Base-by-base conservation (phyloP, 2,888 invertebrate genomes). In the Drosophila austrosaltans region DNA sequence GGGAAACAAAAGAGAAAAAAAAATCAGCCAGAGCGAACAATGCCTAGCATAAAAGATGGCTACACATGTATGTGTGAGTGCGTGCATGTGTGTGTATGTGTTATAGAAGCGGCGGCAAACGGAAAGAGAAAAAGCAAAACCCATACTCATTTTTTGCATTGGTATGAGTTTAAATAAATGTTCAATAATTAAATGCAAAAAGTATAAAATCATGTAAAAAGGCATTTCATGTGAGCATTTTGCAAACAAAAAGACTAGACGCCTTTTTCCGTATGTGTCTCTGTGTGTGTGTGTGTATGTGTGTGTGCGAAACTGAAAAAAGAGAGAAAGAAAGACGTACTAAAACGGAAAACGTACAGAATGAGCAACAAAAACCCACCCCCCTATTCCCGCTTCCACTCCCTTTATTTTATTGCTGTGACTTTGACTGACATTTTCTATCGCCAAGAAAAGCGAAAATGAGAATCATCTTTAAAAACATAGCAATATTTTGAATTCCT, bases 11-110 rank as follows among this genome's bases (percentile, higher is more conserved):
- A 63, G 69, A 72, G 69, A 30, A 79, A 74, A 81, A 78, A 72
- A 77, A 69, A 72, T 78, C 65, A 40, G 82, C 39, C 79, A 69
- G 76, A 73, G 79, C 76, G 76, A 76, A 78, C 60, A 80, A 78
- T 78, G 89, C 79, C 48, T 77, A 81, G 87, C 88, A 85, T 87
- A 82, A 85, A 84, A 85, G 87, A 89, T 89, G 84, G 84, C 84
- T 87, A 87, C 85, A 77, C 73, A 74, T 79, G 81, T n/a, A 32
- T 61, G 30, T 61, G 28, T 60, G 63, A 54, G 32, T 44, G 57
- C 64, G 76, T 75, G 32, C 65, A 63, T 58, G 67, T 62, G 63
- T 69, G 72, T 53, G 44, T 32, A 53, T 57, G 32, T 40, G 64
- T 66, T 56, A 72, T 66, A 60, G 66, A 66, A 72, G 71, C 57